Evolutionary conservation across 2,797 vertebrate genomes (phyloP).

Genomic region (Botia almorhae): DNA sequence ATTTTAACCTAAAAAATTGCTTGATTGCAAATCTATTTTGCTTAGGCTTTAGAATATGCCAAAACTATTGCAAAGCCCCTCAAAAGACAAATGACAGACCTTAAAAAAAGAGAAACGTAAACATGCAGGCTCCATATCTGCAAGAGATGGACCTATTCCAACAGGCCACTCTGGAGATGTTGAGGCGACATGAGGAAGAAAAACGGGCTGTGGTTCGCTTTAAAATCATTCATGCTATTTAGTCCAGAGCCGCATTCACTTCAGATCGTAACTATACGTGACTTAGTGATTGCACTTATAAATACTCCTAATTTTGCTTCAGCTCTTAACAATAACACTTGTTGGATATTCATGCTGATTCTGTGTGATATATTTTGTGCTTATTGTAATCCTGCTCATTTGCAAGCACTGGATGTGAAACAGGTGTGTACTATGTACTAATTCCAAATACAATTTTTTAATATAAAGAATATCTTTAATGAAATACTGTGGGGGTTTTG

Average conservation of each 20-base stretch:
- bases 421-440: conserved; percentile 15
- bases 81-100: conserved; percentile 54
- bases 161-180: conserved; percentile 76
- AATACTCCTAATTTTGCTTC: conserved; percentile 12
- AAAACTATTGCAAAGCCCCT: conserved; percentile 81
- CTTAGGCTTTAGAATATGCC: conserved; percentile 90
- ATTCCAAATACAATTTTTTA: background rate
- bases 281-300: conserved; percentile 5
- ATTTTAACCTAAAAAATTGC: too few species aligned
- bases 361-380: conserved; percentile 9
- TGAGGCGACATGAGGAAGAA: conserved; percentile 87
- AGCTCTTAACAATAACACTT: background rate
- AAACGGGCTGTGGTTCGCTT: conserved; percentile 84
- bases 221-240: conserved; percentile 71
- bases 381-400: conserved; percentile 2
- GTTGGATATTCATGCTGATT: background rate
- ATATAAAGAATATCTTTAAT: conserved; percentile 20
- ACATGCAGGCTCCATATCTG: conserved; percentile 46
- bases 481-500: conserved; percentile 33
- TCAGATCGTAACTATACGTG: conserved; percentile 3
- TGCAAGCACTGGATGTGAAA: conserved; percentile 32
- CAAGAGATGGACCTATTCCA: conserved; percentile 67
- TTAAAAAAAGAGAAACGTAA: conserved; percentile 46
- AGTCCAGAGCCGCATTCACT: conserved; percentile 42
- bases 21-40: background rate